phyloP scores from a whole-genome alignment of 2,797 vertebrate genomes.

The Cichlasoma orientale region DNA sequence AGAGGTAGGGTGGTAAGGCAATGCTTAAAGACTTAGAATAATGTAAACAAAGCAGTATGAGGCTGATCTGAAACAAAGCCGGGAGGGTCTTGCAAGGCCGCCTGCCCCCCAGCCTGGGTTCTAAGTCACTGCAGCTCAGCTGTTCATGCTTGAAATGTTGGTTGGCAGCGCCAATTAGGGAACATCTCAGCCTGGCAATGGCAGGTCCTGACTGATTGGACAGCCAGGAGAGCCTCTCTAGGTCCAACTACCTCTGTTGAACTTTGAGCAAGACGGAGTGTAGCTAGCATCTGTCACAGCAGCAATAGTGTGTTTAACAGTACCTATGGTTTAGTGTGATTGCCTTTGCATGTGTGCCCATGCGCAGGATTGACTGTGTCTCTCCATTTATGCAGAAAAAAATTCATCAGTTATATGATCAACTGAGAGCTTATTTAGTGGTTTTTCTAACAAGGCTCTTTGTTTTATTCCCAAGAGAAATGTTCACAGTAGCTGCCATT shows the following conservation, averaged over 20 bases:
- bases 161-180: slow-evolving; percentile 14
- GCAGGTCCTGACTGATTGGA: slow-evolving; percentile 7
- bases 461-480: not conserved
- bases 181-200: not conserved
- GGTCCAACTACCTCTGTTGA: slow-evolving; percentile 33
- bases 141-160: slow-evolving; percentile 31
- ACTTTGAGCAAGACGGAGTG: slow-evolving; percentile 31
- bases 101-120: not conserved
- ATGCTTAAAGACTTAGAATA: not conserved
- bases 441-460: not conserved
- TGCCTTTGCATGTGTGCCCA: not conserved
- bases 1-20: not conserved
- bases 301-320: not conserved
- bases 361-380: not conserved
- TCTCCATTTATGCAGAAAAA: not conserved
- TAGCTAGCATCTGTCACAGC: slow-evolving; percentile 25
- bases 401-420: not conserved
- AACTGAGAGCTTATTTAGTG: not conserved
- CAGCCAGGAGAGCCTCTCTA: slow-evolving; percentile 13
- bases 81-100: not conserved
- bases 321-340: not conserved
- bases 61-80: not conserved
- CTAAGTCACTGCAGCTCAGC: slow-evolving; percentile 13
- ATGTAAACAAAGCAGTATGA: not conserved
- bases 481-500: not conserved